phyloP scores from a whole-genome alignment of 2,888 invertebrate genomes.

The Andrena fulva region DNA sequence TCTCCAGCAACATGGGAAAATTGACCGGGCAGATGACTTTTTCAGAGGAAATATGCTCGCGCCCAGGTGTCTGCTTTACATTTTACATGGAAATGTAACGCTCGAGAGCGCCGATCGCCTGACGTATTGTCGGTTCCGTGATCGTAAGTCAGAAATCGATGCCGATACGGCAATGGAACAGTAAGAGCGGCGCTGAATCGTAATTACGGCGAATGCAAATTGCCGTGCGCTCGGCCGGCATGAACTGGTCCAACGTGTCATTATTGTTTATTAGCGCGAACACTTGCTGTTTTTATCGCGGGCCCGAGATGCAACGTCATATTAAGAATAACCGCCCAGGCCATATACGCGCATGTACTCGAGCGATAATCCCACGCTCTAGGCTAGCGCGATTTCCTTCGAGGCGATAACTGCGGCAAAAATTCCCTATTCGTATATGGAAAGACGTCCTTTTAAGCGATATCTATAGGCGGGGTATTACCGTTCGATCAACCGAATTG shows the following conservation, averaged over 20 bases:
- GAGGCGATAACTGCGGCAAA: constrained; percentile 27
- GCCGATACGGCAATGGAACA: constrained; percentile 11
- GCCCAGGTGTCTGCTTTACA: not conserved
- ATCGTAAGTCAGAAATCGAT: constrained; percentile 40
- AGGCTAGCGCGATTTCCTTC: constrained; percentile 26
- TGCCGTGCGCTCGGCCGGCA: constrained; percentile 34
- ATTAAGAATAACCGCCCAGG: constrained; percentile 45
- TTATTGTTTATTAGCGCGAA: constrained; percentile 60
- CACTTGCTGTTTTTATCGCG: constrained; percentile 47
- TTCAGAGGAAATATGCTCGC: constrained; percentile 9
- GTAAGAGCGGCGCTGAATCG: constrained; percentile 30
- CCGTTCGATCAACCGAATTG: not conserved
- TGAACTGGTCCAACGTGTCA: constrained; percentile 58
- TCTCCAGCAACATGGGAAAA: constrained; percentile 22
- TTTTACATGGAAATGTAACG: constrained; percentile 34
- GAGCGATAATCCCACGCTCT: constrained; percentile 54
- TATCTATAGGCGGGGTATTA: not conserved
- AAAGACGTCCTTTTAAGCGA: not conserved
- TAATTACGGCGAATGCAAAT: constrained; percentile 62
- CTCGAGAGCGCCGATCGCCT: constrained; percentile 5
- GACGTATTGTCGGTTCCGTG: constrained; percentile 37
- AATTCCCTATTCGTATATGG: not conserved
- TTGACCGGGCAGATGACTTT: constrained; percentile 1
- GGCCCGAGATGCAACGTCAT: constrained; percentile 42
- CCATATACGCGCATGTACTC: constrained; percentile 39